Base-by-base conservation (phyloP, 2,888 invertebrate genomes). In the Aphrophora alni region DNA sequence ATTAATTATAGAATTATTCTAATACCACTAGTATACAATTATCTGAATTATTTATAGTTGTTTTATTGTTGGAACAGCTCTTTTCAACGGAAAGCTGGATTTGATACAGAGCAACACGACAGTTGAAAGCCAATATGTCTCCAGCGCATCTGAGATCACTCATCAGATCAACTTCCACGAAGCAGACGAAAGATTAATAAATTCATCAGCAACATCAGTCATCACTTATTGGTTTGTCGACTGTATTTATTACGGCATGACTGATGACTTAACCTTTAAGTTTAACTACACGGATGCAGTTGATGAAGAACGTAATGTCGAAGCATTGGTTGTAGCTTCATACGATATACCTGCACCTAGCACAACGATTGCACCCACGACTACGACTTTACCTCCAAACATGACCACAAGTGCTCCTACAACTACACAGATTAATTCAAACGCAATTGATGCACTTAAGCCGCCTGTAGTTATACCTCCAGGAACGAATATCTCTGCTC, bases 151-250 rank as follows among this genome's bases (percentile, higher is more conserved):
- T 81, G 87, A 90, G 26, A 91, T 93, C 0, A 88, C 88, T 74
- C 93, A 93, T 85, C 88, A 88, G 74, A 89, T 95, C 68, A 86
- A 88, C 68, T 86, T 96, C 17, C 90, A 90, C 1, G 87, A 90
- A 27, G 90, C 91, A 24, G 95, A 96, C 87, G 85, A 89, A 44
- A 88, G 90, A 76, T 95, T 90, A 87, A 87, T 95, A 26, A 86
- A 86, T 24, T 87, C 87, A 28, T 88, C 90, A 79, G 91, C 92
- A 1, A 91, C 91, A 4, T 88, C 87, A 10, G 88, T 94, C 17
- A 87, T 91, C 28, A 93, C 94, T 0, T 94, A 92, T 87, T 96
- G 96, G 96, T 95, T 95, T 86, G 90, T 95, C 82, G 94, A 96
- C 87, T 96, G 96, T 86, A 88, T 90, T 77, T 93, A 93, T 85